Percentiles rank a stretch among this genome's conserved stretches.
Evolutionary conservation across 2,888 invertebrate genomes (phyloP).

Genomic region (Microplitis manilae): DNA sequence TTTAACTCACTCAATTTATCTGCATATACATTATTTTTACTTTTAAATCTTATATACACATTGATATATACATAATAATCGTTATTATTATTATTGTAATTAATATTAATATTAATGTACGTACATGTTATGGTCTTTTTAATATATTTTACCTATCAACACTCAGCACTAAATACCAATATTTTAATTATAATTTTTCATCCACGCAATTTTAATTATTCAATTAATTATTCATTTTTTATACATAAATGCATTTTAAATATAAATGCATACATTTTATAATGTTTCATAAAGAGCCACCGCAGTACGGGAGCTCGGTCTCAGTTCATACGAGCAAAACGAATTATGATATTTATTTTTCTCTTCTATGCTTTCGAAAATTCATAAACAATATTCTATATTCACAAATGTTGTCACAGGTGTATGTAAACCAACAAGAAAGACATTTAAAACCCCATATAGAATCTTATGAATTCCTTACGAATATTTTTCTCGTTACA

Average conservation of each 20-base stretch:
- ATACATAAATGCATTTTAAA: not conserved
- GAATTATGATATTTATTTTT: not conserved
- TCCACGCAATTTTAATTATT: slow-evolving; percentile 10
- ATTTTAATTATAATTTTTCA: not conserved
- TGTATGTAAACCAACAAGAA: slow-evolving; percentile 19
- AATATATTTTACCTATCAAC: slow-evolving; percentile 41
- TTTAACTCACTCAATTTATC: slow-evolving; percentile 20
- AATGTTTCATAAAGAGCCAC: not conserved
- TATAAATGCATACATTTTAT: too few species aligned
- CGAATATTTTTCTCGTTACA: not conserved
- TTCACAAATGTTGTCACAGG: slow-evolving; percentile 15
- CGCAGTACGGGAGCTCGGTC: slow-evolving; percentile 3
- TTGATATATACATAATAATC: slow-evolving; percentile 29
- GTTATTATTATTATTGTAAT: slow-evolving; percentile 59
- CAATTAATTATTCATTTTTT: not conserved
- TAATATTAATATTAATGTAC: slow-evolving; percentile 42
- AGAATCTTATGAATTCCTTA: slow-evolving; percentile 13
- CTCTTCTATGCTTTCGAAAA: not conserved
- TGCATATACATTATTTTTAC: slow-evolving; percentile 24
- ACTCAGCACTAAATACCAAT: slow-evolving; percentile 5
- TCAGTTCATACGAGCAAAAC: not conserved
- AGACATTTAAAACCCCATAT: slow-evolving; percentile 15
- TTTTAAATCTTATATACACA: slow-evolving; percentile 21
- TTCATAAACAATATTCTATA: slow-evolving; percentile 17
- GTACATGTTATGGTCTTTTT: slow-evolving; percentile 65